Conservation (phyloP, 2,888 invertebrate genomes). For the Villa cingulata region DNA sequence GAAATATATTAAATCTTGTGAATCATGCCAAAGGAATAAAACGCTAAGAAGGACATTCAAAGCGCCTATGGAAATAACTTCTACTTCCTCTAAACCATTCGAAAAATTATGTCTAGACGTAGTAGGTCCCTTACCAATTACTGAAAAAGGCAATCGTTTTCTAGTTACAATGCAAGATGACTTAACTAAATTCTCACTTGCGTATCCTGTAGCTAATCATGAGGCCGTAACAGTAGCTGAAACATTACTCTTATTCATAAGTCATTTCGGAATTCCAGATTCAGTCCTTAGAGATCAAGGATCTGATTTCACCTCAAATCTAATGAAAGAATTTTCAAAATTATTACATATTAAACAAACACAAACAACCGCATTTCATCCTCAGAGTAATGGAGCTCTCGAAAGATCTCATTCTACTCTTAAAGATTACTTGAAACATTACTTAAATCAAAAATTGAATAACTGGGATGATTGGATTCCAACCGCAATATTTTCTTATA, state of each 20-base stretch:
- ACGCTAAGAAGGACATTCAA: not conserved
- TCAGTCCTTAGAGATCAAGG: constrained; percentile 28
- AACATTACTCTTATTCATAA: constrained; percentile 19
- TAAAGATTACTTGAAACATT: constrained; percentile 21
- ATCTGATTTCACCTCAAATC: constrained; percentile 24
- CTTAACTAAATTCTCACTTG: constrained; percentile 25
- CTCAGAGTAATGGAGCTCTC: constrained; percentile 24
- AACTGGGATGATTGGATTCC: constrained; percentile 24
- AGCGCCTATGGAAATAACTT: constrained; percentile 24
- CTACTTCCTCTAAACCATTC: constrained; percentile 20
- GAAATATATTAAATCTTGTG: constrained; percentile 18
- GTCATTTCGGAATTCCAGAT: constrained; percentile 23
- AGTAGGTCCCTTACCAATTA: constrained; percentile 20
- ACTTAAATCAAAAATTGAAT: constrained; percentile 18
- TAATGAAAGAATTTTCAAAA: constrained; percentile 23
- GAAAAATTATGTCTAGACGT: constrained; percentile 22
- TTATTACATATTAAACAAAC: constrained; percentile 23
- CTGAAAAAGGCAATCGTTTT: constrained; percentile 10
- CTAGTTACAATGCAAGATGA: constrained; percentile 25
- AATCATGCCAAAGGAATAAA: constrained; percentile 20
- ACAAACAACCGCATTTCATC: constrained; percentile 21
- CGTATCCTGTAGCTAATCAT: constrained; percentile 21
- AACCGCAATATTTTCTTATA: constrained; percentile 24
- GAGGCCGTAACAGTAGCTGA: constrained; percentile 23
- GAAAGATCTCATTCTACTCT: constrained; percentile 21